A percentile compares a stretch with the other conserved stretches of the same genome.
Evolutionary conservation across 2,113 vertebrate species (phyloP).

Genomic region (Penelope pileata): DNA sequence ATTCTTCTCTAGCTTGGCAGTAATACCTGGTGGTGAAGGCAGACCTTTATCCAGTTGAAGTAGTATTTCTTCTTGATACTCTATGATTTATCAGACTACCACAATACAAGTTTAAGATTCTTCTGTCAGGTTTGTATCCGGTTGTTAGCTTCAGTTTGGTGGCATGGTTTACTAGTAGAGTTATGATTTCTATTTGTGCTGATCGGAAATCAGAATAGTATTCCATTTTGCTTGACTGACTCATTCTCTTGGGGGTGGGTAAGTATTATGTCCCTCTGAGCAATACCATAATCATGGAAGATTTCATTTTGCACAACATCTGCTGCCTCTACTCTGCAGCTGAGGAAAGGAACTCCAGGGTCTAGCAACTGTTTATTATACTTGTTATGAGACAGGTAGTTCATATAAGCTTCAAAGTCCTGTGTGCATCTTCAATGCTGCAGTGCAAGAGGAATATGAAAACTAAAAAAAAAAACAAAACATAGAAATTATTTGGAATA

Average conservation of each 20-base stretch:
- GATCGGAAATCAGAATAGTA: background rate
- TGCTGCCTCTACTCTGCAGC: background rate
- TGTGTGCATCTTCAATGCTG: background rate
- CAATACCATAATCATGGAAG: background rate
- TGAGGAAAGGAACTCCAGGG: background rate
- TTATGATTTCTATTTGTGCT: background rate
- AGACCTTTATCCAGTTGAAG: background rate
- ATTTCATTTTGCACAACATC: constrained; percentile 33
- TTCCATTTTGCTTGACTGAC: background rate
- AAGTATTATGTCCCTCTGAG: constrained; percentile 9
- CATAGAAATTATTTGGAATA: background rate
- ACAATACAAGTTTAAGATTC: background rate
- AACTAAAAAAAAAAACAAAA: background rate
- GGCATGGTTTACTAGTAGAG: background rate
- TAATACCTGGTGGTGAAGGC: background rate
- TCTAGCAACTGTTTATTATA: background rate
- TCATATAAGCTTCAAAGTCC: background rate
- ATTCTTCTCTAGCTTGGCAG: background rate
- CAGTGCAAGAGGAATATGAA: background rate
- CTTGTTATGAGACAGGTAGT: background rate
- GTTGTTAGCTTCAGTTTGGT: background rate
- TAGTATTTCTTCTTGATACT: background rate
- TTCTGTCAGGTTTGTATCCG: background rate
- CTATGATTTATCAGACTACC: background rate
- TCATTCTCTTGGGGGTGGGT: background rate